A percentile compares a stretch with the other conserved stretches of the same genome.
phyloP scores from a whole-genome alignment of 2,888 invertebrate species.

The Dryococelus australis region DNA sequence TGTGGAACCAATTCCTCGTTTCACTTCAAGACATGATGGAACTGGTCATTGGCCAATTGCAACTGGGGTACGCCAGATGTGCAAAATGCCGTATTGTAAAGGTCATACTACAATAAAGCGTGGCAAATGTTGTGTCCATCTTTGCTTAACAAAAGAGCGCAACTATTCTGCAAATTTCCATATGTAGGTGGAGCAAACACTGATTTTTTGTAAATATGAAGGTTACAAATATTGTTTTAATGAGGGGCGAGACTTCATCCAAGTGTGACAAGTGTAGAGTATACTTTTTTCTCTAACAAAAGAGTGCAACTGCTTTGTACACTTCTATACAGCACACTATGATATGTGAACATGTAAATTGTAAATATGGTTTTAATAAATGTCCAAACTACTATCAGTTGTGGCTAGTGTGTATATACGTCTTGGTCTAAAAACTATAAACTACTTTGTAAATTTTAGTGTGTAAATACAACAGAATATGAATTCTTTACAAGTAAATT shows the following conservation, averaged over 20 bases:
- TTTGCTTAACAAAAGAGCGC: neutral
- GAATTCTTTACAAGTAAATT: neutral
- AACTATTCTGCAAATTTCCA: neutral
- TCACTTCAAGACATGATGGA: slow-evolving; percentile 7
- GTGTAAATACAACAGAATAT: neutral
- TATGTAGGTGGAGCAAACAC: neutral
- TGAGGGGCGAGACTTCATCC: neutral
- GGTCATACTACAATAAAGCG: neutral
- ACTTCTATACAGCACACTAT: too few relatives aligned
- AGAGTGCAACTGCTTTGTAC: neutral
- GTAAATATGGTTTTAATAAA: too few relatives aligned
- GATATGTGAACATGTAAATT: too few relatives aligned
- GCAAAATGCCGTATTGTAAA: slow-evolving; percentile 13
- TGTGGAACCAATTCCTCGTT: slow-evolving; percentile 26
- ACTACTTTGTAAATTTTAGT: neutral
- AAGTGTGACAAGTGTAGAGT: neutral
- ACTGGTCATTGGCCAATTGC: slow-evolving; percentile 20
- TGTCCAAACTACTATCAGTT: too few relatives aligned
- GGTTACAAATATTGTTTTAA: neutral
- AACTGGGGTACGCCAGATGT: slow-evolving; percentile 6
- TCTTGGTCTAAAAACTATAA: neutral
- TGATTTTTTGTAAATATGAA: neutral
- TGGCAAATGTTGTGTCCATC: neutral
- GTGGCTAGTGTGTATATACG: neutral
- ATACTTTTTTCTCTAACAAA: neutral